Conservation (phyloP, 2,797 vertebrate genomes). For the Erethizon dorsatum region DNA sequence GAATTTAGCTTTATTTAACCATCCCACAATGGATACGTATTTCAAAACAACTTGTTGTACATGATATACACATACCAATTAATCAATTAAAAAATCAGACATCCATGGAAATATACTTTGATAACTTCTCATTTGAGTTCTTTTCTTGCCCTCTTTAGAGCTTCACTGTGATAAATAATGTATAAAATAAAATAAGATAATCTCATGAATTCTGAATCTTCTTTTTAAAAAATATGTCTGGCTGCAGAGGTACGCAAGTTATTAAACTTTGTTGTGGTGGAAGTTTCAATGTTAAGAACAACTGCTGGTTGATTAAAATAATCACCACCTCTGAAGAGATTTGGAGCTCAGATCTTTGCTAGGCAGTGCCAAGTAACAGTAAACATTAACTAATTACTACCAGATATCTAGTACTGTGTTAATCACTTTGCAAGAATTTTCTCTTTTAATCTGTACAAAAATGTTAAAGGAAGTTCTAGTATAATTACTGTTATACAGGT, state of each 20-base stretch:
- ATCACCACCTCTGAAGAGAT: neutral
- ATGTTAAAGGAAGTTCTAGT: neutral
- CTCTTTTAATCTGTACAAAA: neutral
- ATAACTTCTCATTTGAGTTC: neutral
- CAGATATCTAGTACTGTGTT: neutral
- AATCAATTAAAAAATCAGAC: neutral
- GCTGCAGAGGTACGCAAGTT: neutral
- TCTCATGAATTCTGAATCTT: too few species aligned
- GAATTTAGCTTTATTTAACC: neutral
- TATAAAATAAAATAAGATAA: neutral
- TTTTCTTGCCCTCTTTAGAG: too few species aligned
- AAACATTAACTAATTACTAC: neutral
- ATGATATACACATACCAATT: neutral
- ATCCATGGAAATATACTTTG: neutral
- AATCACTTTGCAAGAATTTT: neutral
- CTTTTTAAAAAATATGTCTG: neutral
- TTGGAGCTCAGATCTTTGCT: neutral
- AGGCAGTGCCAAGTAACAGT: too few species aligned
- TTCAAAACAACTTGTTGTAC: neutral
- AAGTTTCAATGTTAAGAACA: neutral
- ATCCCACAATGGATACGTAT: neutral
- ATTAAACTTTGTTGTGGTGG: neutral
- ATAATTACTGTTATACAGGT: neutral
- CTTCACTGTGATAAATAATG: neutral
- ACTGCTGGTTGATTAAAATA: neutral